Conservation (phyloP, 2,888 invertebrate species). For the Drosophila antonietae region DNA sequence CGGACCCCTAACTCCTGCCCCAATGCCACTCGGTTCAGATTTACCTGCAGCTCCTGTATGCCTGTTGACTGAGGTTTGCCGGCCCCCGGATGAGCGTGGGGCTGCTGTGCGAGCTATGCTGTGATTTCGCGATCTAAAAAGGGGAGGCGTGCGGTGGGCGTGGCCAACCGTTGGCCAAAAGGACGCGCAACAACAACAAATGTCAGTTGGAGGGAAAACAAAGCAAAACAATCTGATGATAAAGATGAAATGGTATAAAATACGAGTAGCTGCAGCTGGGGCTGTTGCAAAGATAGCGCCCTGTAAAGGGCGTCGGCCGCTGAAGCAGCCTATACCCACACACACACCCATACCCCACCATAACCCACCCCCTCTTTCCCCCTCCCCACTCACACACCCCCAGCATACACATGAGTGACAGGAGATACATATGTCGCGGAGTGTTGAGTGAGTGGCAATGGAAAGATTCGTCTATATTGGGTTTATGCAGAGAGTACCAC, state of each 20-base stretch:
- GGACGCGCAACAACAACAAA: conserved; percentile 31
- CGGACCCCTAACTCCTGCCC: background rate
- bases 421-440: conserved; percentile 51
- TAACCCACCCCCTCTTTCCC: no score
- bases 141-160: conserved; percentile 17
- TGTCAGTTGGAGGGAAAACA: conserved; percentile 12
- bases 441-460: conserved; percentile 58
- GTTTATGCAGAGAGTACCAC: conserved; percentile 25
- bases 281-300: conserved; percentile 24
- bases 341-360: background rate
- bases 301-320: conserved; percentile 37
- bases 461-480: conserved; percentile 41
- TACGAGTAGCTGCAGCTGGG: conserved; percentile 40
- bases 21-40: background rate
- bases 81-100: background rate
- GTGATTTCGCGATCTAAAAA: conserved; percentile 66
- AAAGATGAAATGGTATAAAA: conserved; percentile 72
- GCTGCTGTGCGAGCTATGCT: conserved; percentile 52
- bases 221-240: conserved; percentile 59
- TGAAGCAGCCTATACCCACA: conserved; percentile 36
- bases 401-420: conserved; percentile 47
- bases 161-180: conserved; percentile 44
- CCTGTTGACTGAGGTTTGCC: conserved; percentile 1
- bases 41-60: conserved; percentile 14
- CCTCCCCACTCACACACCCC: conserved; percentile 8